A percentile compares a stretch with the other conserved stretches of the same genome.
These are phyloP conservation scores for Perca fluviatilis DNA, from an alignment of 2,113 vertebrate genomes.

Conservation along the genomic window DNA sequence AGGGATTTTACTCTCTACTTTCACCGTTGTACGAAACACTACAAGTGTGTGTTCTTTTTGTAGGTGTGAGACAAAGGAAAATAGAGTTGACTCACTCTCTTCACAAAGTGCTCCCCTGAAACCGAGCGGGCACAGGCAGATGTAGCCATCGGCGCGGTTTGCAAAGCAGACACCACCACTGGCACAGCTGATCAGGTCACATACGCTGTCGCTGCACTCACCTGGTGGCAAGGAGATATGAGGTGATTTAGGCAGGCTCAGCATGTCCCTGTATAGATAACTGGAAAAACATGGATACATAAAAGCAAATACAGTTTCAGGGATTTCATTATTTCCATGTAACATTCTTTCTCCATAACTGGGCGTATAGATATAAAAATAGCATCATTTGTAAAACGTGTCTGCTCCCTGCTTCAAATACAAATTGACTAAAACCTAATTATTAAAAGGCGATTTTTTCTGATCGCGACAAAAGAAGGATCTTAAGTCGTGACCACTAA, in stretches of 20 bases:
- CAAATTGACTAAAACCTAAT: too few relatives aligned
- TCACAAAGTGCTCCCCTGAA: conserved; percentile 93
- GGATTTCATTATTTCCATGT: too few relatives aligned
- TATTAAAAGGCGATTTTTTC: not conserved
- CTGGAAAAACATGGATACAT: too few relatives aligned
- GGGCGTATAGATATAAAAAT: too few relatives aligned
- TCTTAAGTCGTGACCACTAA: not conserved
- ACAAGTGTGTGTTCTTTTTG: not conserved
- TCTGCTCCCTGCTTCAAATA: not conserved
- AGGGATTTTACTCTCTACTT: conserved; percentile 5
- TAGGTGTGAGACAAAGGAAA: not conserved
- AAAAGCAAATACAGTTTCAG: too few relatives aligned
- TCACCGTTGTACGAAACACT: not conserved
- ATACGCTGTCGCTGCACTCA: conserved; percentile 93
- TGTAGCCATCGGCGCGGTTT: conserved; percentile 89
- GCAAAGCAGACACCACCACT: conserved; percentile 91
- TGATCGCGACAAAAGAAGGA: not conserved
- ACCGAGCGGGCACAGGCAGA: conserved; percentile 95
- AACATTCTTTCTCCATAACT: too few relatives aligned
- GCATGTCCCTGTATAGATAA: too few relatives aligned
- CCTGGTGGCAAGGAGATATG: conserved; percentile 76
- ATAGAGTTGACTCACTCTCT: conserved; percentile 87
- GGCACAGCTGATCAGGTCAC: conserved; percentile 88
- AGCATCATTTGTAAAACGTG: too few relatives aligned
- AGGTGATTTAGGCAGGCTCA: not conserved